These are phyloP conservation scores for Euglossa dilemma DNA, from an alignment of 1,140 invertebrate genomes.

Conservation along the genomic window DNA sequence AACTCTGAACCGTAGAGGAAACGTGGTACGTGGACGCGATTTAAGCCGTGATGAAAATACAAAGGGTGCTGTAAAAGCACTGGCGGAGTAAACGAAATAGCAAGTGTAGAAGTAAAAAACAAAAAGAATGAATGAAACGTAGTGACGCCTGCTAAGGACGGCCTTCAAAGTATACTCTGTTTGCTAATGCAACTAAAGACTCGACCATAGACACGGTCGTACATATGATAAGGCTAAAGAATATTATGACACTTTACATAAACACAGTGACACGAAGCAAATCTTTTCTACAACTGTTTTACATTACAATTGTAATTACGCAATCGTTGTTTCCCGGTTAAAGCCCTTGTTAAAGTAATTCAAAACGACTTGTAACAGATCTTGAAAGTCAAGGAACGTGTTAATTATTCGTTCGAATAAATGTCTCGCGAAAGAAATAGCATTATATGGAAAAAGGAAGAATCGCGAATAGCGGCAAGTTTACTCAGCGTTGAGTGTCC, in stretches of 20 bases:
- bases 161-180: neutral
- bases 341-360: neutral
- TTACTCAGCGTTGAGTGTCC: neutral
- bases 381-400: neutral
- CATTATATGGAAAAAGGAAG: neutral
- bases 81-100: slow-evolving; percentile 16
- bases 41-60: slow-evolving; percentile 25
- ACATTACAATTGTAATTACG: neutral
- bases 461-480: neutral
- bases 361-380: neutral
- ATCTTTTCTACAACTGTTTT: neutral
- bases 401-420: neutral
- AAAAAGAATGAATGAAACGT: slow-evolving; percentile 36
- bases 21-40: slow-evolving; percentile 1
- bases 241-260: neutral
- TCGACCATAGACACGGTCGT: no score
- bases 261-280: neutral
- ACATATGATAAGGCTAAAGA: slow-evolving; percentile 1
- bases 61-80: neutral
- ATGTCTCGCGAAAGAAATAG: neutral
- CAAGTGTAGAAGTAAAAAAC: neutral
- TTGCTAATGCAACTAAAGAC: slow-evolving; percentile 2
- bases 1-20: neutral
- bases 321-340: neutral
- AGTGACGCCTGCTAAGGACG: neutral